Conservation (phyloP, 1,140 invertebrate species). For the Drosophila ambigua region DNA sequence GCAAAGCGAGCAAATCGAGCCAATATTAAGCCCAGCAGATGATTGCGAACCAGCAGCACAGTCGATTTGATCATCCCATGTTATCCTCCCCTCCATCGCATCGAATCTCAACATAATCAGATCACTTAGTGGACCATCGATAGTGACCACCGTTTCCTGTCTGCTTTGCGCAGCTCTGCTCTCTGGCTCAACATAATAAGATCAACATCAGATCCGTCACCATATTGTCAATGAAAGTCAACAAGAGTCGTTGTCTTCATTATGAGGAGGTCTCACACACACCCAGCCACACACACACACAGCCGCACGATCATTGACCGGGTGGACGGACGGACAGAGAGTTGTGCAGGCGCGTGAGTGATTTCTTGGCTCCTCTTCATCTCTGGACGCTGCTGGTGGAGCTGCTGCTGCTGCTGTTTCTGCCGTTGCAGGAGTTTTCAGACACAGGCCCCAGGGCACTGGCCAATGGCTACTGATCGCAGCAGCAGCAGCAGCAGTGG, state of each 20-base stretch:
- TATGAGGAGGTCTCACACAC: conserved; percentile 47
- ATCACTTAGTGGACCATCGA: conserved; percentile 21
- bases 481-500: conserved; percentile 19
- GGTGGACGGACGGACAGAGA: conserved; percentile 13
- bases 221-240: conserved; percentile 70
- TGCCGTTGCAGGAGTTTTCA: conserved; percentile 22
- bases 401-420: conserved; percentile 10
- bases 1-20: no score
- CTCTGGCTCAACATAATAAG: conserved; percentile 46
- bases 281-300: neutral
- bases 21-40: no score
- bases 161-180: conserved; percentile 8
- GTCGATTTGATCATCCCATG: conserved; percentile 33
- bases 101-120: conserved; percentile 33
- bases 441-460: conserved; percentile 46
- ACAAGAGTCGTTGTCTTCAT: conserved; percentile 75
- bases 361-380: conserved; percentile 42
- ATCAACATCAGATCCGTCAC: conserved; percentile 56
- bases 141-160: conserved; percentile 43
- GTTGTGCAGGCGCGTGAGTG: conserved; percentile 64
- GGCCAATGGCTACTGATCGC: conserved; percentile 63
- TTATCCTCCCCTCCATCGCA: conserved; percentile 4
- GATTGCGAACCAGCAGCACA: neutral
- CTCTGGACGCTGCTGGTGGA: conserved; percentile 2
- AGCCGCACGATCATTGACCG: conserved; percentile 72